A percentile compares a stretch with the other conserved stretches of the same genome.
Evolutionary conservation across 2,888 invertebrate genomes (phyloP).

Genomic region (Serripes groenlandicus): DNA sequence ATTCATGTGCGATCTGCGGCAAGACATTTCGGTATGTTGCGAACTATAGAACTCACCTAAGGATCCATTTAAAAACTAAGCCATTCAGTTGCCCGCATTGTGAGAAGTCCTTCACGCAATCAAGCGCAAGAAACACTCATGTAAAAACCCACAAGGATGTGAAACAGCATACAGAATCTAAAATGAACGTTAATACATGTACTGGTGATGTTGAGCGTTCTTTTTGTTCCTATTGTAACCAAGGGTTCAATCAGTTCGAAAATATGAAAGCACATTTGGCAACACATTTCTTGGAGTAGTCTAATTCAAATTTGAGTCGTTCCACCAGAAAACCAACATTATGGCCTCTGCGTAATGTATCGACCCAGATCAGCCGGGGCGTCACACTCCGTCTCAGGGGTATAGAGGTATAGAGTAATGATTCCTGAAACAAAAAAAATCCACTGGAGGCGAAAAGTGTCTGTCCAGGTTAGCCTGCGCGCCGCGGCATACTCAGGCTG

Average conservation of each 20-base stretch:
- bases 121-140: neutral
- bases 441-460: too few relatives aligned
- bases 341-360: too few relatives aligned
- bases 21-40: neutral
- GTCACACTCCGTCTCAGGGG: too few relatives aligned
- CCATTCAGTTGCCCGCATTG: neutral
- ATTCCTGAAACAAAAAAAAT: too few relatives aligned
- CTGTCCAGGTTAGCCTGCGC: too few relatives aligned
- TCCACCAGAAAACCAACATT: too few relatives aligned
- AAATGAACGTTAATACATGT: too few relatives aligned
- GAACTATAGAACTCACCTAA: neutral
- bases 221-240: neutral
- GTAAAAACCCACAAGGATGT: neutral
- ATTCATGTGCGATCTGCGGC: neutral
- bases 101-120: neutral
- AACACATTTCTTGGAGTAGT: neutral
- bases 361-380: too few relatives aligned
- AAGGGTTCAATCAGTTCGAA: neutral
- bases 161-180: neutral
- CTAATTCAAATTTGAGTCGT: too few relatives aligned
- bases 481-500: too few relatives aligned
- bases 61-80: neutral
- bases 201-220: neutral
- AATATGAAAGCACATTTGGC: neutral
- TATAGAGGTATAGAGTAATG: too few relatives aligned